A percentile compares a stretch with the other conserved stretches of the same genome.
phyloP scores from a whole-genome alignment of 2,797 vertebrate genomes.

The Buphagus erythrorhynchus region DNA sequence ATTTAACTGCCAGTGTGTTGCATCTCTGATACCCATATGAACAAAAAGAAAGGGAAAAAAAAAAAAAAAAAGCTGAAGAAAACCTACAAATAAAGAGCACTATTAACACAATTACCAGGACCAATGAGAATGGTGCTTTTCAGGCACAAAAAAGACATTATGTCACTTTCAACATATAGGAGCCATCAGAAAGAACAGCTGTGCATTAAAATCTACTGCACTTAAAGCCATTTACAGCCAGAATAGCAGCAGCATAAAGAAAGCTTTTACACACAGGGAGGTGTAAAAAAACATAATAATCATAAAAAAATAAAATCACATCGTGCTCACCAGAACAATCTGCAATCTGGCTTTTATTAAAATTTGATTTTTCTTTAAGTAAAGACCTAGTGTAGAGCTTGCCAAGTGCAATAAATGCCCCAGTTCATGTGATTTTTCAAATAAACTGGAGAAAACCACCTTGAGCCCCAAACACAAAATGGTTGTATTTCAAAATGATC shows the following conservation, averaged over 20 bases:
- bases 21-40: neutral
- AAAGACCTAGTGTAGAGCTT: neutral
- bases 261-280: neutral
- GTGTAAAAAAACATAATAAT: neutral
- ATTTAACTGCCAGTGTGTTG: conserved; percentile 27
- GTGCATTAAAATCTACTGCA: neutral
- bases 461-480: neutral
- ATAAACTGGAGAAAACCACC: neutral
- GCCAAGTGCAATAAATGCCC: neutral
- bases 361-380: neutral
- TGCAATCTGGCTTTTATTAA: neutral
- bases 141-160: neutral
- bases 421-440: neutral
- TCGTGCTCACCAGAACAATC: neutral
- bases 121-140: neutral
- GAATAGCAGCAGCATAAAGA: neutral
- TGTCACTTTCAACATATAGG: neutral
- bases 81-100: neutral
- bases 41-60: neutral
- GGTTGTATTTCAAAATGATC: conserved; percentile 10
- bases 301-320: neutral
- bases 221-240: neutral
- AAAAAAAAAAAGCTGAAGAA: neutral
- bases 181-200: neutral
- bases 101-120: conserved; percentile 32